phyloP scores from a whole-genome alignment of 53 echinoderm and acorn worm genomes.

The Henricia sp. region DNA sequence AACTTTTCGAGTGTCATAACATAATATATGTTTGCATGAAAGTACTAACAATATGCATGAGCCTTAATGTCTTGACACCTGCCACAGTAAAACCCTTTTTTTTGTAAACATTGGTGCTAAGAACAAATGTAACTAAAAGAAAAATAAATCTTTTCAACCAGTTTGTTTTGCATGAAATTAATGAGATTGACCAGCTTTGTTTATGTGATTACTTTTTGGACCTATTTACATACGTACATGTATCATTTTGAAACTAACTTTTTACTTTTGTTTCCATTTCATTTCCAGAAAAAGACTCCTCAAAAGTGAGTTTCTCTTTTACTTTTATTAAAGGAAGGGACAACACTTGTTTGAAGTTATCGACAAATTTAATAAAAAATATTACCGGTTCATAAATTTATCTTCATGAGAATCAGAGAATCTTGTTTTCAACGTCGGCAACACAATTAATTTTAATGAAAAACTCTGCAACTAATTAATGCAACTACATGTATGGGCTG shows the following conservation, averaged over 20 bases:
- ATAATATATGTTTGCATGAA: no score
- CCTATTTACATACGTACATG: no score
- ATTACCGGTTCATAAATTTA: no score
- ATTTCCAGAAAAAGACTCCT: slow-evolving; percentile 27
- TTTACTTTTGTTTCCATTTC: background rate
- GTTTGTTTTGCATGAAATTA: background rate
- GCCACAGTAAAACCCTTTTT: background rate
- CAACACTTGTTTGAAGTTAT: no score
- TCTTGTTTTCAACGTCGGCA: background rate
- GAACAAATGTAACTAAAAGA: background rate
- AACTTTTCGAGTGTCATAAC: no score
- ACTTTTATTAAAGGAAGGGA: background rate
- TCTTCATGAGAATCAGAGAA: background rate
- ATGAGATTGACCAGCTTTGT: background rate
- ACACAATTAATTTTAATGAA: background rate
- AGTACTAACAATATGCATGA: no score
- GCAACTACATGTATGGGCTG: background rate
- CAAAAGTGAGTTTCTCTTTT: slow-evolving; percentile 29
- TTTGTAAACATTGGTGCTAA: background rate
- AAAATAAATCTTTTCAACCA: background rate
- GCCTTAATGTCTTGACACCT: no score
- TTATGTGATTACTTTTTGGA: no score
- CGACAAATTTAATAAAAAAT: no score
- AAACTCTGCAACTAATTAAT: background rate
- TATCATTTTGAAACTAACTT: background rate